Conservation (phyloP, 2,113 vertebrate genomes). For the Uria aalge region DNA sequence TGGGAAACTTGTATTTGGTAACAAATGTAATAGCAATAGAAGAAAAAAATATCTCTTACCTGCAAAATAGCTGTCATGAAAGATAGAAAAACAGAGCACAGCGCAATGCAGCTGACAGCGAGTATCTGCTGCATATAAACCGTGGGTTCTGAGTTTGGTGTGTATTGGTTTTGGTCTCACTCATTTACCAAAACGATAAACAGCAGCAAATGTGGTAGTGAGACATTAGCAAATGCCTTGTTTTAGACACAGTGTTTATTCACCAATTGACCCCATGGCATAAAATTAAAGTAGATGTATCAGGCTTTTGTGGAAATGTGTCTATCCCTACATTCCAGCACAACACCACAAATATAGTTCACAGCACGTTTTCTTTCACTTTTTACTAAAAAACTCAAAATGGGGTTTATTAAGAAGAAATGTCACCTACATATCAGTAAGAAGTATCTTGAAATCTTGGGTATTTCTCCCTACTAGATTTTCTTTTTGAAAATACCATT, state of each 20-base stretch:
- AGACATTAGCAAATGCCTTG: background rate
- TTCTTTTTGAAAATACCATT: background rate
- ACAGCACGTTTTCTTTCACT: background rate
- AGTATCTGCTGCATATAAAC: background rate
- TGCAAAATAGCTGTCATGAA: background rate
- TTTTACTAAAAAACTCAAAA: background rate
- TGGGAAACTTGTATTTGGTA: background rate
- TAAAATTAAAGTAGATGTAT: background rate
- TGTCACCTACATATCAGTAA: background rate
- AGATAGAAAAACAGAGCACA: background rate
- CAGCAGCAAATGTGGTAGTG: background rate
- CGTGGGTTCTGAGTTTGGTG: accelerated
- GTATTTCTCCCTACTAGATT: background rate
- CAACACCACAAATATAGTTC: background rate
- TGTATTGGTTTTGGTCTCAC: background rate
- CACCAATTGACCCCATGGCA: background rate
- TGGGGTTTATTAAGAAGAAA: background rate
- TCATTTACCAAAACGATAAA: background rate
- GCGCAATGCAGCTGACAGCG: background rate
- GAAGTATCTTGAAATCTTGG: background rate
- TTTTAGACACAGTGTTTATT: background rate
- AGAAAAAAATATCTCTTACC: background rate
- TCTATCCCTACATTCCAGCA: background rate
- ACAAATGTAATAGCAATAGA: background rate
- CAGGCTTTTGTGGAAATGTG: background rate